phyloP scores from a whole-genome alignment of 2,888 invertebrate species.

The Mycalesis mineus region DNA sequence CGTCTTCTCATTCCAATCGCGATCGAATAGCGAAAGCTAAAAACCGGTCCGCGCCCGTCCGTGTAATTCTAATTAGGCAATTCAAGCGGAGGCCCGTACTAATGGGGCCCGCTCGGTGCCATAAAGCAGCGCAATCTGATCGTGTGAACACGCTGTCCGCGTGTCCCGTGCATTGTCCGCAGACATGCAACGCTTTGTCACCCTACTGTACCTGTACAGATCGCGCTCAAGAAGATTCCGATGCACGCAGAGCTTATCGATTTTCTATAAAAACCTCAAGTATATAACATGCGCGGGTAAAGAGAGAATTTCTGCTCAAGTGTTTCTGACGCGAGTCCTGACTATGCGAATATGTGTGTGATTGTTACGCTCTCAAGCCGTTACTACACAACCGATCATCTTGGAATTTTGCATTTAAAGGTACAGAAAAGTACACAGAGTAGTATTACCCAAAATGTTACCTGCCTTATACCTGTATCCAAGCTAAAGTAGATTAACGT shows the following conservation, averaged over 20 bases:
- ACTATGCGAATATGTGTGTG: neutral
- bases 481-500: too few relatives aligned
- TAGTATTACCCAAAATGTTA: too few relatives aligned
- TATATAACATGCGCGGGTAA: neutral
- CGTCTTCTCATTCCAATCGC: slow-evolving; percentile 22
- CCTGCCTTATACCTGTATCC: too few relatives aligned
- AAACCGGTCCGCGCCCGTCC: slow-evolving; percentile 49
- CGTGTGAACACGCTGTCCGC: slow-evolving; percentile 69
- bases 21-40: slow-evolving; percentile 38
- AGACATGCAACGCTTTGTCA: slow-evolving; percentile 75
- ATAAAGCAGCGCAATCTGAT: slow-evolving; percentile 73
- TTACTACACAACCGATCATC: too few relatives aligned
- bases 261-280: slow-evolving; percentile 23
- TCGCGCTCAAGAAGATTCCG: slow-evolving; percentile 7
- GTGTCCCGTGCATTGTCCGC: slow-evolving; percentile 59
- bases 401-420: too few relatives aligned
- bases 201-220: slow-evolving; percentile 53
- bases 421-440: too few relatives aligned
- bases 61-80: slow-evolving; percentile 76
- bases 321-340: neutral
- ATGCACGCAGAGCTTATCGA: slow-evolving; percentile 28
- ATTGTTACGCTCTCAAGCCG: too few relatives aligned
- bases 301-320: neutral
- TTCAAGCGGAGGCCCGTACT: slow-evolving; percentile 60
- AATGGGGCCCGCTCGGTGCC: slow-evolving; percentile 63